phyloP scores from a whole-genome alignment of 2,888 invertebrate genomes.

The Drosophila borborema region DNA sequence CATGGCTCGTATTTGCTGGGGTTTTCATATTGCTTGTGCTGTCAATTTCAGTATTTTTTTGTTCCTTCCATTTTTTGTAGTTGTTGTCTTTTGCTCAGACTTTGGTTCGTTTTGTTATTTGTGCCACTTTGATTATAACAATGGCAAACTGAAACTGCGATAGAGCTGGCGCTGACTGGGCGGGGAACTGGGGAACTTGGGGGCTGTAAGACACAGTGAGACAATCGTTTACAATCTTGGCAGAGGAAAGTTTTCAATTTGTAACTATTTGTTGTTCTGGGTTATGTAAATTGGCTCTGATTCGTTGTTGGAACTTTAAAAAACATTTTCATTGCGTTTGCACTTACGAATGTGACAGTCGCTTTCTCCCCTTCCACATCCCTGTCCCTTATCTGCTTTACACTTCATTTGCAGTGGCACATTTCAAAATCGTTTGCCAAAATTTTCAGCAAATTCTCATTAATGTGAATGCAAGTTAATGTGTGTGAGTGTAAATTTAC shows the following conservation, averaged over 20 bases:
- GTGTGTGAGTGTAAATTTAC: constrained; percentile 10
- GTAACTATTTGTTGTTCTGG: constrained; percentile 80
- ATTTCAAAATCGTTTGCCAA: constrained; percentile 56
- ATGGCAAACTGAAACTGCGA: constrained; percentile 54
- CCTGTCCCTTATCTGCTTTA: constrained; percentile 56
- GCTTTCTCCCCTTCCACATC: not conserved
- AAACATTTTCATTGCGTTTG: constrained; percentile 67
- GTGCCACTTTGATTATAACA: constrained; percentile 79
- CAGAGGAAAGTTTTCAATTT: constrained; percentile 77
- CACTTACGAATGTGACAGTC: constrained; percentile 34
- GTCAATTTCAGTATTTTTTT: constrained; percentile 44
- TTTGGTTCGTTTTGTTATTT: constrained; percentile 66
- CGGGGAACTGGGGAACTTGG: not conserved
- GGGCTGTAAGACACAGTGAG: constrained; percentile 35
- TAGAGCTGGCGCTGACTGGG: constrained; percentile 24
- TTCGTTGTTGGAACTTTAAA: constrained; percentile 57
- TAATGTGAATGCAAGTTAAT: constrained; percentile 61
- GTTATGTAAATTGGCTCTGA: constrained; percentile 75
- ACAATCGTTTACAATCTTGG: constrained; percentile 80
- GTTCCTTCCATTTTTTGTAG: constrained; percentile 27
- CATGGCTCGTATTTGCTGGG: constrained; percentile 29
- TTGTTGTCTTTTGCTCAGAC: constrained; percentile 35
- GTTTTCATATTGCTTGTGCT: constrained; percentile 49
- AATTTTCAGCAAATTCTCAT: constrained; percentile 65
- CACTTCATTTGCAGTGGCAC: constrained; percentile 74